These are phyloP conservation scores for Lottia scabra DNA, from an alignment of 2,888 invertebrate genomes.

Conservation along the genomic window DNA sequence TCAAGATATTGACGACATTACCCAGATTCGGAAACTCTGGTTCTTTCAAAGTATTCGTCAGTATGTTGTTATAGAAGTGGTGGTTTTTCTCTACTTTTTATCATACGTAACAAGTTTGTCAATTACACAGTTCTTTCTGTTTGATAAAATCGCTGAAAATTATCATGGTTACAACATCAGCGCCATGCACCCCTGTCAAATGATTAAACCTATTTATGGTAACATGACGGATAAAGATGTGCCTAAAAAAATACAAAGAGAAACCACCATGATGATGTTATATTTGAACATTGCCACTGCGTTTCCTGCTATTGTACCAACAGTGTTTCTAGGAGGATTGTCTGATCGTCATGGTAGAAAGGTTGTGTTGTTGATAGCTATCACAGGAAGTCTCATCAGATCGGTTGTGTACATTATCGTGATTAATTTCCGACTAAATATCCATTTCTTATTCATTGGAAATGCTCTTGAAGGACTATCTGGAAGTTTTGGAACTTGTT, in stretches of 20 bases:
- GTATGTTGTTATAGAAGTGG: slow-evolving; percentile 3
- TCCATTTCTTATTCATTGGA: slow-evolving; percentile 23
- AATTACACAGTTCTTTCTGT: not conserved
- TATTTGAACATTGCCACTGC: slow-evolving; percentile 21
- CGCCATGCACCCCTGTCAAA: slow-evolving; percentile 8
- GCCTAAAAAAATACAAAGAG: slow-evolving; percentile 15
- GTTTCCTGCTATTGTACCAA: slow-evolving; percentile 26
- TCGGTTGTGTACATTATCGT: slow-evolving; percentile 26
- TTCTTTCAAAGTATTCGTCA: not conserved
- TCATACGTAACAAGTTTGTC: not conserved
- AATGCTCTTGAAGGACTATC: slow-evolving; percentile 29
- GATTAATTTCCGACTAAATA: slow-evolving; percentile 14
- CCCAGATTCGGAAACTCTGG: not conserved
- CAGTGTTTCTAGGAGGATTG: slow-evolving; percentile 29
- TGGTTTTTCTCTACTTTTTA: slow-evolving; percentile 6
- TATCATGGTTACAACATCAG: slow-evolving; percentile 6
- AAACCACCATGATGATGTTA: slow-evolving; percentile 15
- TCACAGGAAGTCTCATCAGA: slow-evolving; percentile 27
- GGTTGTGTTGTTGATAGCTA: slow-evolving; percentile 27
- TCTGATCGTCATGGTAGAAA: slow-evolving; percentile 33
- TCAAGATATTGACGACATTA: not conserved
- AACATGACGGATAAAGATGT: slow-evolving; percentile 6
- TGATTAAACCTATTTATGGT: not conserved
- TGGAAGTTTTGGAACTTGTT: slow-evolving; percentile 33
- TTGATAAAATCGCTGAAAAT: slow-evolving; percentile 10